A percentile compares a stretch with the other conserved stretches of the same genome.
Evolutionary conservation across 2,113 vertebrate species (phyloP).

Genomic region (Zosterops lateralis): DNA sequence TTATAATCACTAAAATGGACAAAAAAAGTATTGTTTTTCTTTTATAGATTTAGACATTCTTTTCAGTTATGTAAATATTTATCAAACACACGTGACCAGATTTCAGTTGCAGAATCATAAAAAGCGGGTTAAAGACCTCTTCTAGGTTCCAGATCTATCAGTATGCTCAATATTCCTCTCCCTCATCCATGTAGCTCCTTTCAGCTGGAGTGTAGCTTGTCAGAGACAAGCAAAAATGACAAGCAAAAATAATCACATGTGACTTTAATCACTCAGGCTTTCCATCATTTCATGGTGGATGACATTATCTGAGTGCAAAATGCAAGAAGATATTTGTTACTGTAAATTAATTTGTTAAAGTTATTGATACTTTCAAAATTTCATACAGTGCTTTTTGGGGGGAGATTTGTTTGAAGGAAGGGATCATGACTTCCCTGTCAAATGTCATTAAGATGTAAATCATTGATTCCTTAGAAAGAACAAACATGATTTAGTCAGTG

Average conservation of each 20-base stretch:
- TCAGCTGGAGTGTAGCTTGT: neutral
- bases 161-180: neutral
- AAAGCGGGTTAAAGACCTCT: neutral
- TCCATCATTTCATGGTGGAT: neutral
- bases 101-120: neutral
- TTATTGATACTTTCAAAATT: neutral
- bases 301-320: neutral
- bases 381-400: neutral
- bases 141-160: neutral
- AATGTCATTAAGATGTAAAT: neutral
- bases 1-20: neutral
- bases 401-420: neutral
- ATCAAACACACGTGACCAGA: neutral
- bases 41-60: neutral
- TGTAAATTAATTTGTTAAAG: neutral
- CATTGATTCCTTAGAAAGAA: constrained; percentile 44
- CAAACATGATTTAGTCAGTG: constrained; percentile 7
- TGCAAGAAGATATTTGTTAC: neutral
- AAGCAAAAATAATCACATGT: neutral
- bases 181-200: neutral
- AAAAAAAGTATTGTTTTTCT: accelerated
- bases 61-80: neutral
- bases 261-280: neutral
- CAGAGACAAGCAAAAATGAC: neutral
- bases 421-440: neutral